Base-by-base conservation (phyloP, 1,140 invertebrate species). In the Drosophila tani region DNA sequence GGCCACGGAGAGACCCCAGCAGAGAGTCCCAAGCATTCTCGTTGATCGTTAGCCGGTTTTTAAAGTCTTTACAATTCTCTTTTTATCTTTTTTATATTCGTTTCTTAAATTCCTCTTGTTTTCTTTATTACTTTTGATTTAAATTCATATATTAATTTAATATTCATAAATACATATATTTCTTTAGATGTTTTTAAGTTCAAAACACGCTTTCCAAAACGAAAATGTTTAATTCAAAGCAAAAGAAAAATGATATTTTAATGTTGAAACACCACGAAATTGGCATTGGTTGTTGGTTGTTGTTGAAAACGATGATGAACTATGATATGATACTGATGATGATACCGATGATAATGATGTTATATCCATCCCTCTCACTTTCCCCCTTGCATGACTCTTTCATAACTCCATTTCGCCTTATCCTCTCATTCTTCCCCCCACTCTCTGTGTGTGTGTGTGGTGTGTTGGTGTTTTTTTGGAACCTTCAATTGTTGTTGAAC, bases 281-380 rank as follows among this genome's bases (percentile, higher is more conserved):
- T 86, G 83, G 83, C 82, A 87, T 85, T 86, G 83, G 75, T 85
- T 82, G 41, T 75, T 79, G 57, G 70, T 71, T 82, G 69, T 71
- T 82, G 69, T 35, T 67, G 50, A 71, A 69, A 70, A 70, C 58
- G 51, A 71, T 71, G 45, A 73, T 73, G 11, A 68, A 58, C 15
- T 57, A 43, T 77, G 29, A 29, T 32, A 64, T 32, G 50, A 64
- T 78, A 59, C 12, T 56, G 9, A 51, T 67, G 17, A 67, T 35
- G 32, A 40, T 65, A 21, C 47, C 51, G 47, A 70, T 79, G 58
- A 64, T 55, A 21, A 35, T 63, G 50, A 75, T 56, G 51, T 32
- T 46, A 65, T 27, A 65, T 63, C 65, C 58, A 70, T 47, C n/a
- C 58, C 50, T 59, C 17, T 55, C 67, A 43, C 46, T 19, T 19